Evolutionary conservation across 2,888 invertebrate genomes (phyloP), one percentile per base, ranked within the genome.

Genomic region (Melanostoma mellinum): DNA sequence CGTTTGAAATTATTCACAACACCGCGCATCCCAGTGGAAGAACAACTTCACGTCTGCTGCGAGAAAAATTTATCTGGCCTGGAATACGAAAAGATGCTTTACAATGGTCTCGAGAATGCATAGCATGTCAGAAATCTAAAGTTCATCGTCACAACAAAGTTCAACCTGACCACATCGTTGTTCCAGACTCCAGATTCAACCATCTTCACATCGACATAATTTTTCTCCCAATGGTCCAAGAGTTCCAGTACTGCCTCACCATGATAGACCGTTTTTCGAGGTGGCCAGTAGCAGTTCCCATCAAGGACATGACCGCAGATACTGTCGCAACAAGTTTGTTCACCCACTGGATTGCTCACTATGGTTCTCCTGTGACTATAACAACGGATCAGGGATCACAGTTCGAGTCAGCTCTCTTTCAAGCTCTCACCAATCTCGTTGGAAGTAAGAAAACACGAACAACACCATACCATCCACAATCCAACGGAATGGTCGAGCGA

Each of bases 51-150:
- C 85, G 69, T 8, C 58, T 87, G 6, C 86, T 89, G 42, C 36
- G 75, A 9, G 63, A 81, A 35, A 85, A 86, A 36, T 88, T 86
- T 53, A 84, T 87, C 2, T 89, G 88, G 88, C 88, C 88, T 0
- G 56, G 32, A 2, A 87, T 89, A 81, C 80, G 85, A 4, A 85
- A 85, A 4, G 87, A 89, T 60, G 81, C 88, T 38, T 60, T 73
- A 3, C 33, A 78, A n/a, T 90, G 89, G 88, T 85, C 87, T 0
- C 79, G 86, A 20, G 69, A 85, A 4, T 90, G 90, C 77, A 10
- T 87, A 3, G 53, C 77, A 0, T 90, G 89, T 69, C 90, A 90
- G 63, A 69, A 79, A n/a, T 63, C 86, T 2, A 90, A 90, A 71
- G 65, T 89, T 0, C 60, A 82, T 2, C 79, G 88, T 3, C 89